A percentile compares a stretch with the other conserved stretches of the same genome.
These are phyloP conservation scores for Etia nguti DNA, from an alignment of 2,113 vertebrate species.

Conservation along the genomic window DNA sequence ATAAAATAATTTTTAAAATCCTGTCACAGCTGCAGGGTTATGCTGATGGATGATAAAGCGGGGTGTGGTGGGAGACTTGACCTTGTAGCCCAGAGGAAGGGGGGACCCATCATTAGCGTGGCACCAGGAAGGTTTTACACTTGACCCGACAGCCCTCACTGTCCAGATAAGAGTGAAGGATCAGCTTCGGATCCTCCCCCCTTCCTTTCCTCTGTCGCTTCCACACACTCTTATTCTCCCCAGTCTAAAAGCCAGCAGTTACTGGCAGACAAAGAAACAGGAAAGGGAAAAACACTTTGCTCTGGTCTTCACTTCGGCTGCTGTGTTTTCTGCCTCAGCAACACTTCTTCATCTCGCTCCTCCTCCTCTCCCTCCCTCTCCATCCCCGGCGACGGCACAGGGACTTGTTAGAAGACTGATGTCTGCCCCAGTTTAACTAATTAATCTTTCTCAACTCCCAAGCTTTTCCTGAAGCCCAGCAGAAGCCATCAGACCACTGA, in stretches of 20 bases:
- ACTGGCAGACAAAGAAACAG: neutral
- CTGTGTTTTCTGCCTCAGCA: conserved; percentile 3
- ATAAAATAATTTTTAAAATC: conserved; percentile 5
- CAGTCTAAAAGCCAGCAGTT: neutral
- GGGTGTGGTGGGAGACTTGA: conserved; percentile 29
- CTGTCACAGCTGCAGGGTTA: conserved; percentile 24
- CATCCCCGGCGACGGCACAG: conserved; percentile 13
- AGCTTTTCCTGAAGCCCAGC: conserved; percentile 36
- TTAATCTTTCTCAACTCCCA: conserved; percentile 50
- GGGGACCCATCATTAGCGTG: conserved; percentile 56
- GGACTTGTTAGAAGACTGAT: conserved; percentile 53
- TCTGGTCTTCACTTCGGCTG: neutral
- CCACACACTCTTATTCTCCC: neutral
- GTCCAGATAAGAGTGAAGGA: conserved; percentile 70
- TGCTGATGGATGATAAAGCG: conserved; percentile 48
- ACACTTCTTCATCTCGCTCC: conserved; percentile 18
- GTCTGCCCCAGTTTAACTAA: conserved; percentile 67
- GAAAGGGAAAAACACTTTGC: neutral
- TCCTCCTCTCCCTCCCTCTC: conserved; percentile 7
- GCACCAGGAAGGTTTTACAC: conserved; percentile 67
- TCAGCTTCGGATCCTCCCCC: conserved; percentile 36
- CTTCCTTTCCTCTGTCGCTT: neutral
- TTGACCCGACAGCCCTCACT: conserved; percentile 49
- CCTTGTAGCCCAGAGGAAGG: conserved; percentile 43
- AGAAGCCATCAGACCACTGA: conserved; percentile 24